Evolutionary conservation across 2,113 vertebrate genomes (phyloP).

Genomic region (Campylomormyrus numenius): DNA sequence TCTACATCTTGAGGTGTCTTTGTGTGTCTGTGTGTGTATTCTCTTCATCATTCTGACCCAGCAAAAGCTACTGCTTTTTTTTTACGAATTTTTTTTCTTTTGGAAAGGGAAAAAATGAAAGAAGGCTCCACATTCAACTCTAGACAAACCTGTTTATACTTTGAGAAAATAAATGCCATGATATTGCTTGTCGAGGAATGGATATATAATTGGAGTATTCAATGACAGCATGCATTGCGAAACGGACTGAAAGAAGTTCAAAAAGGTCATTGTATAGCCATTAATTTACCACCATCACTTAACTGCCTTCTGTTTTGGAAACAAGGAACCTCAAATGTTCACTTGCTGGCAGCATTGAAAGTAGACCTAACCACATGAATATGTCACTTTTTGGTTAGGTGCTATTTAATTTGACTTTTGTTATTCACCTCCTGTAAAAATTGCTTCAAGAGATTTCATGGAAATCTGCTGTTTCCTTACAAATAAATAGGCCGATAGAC

Average conservation of each 20-base stretch:
- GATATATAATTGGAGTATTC: background rate
- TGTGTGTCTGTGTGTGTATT: background rate
- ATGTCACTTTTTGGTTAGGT: background rate
- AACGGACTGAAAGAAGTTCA: background rate
- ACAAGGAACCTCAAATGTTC: background rate
- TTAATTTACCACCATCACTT: background rate
- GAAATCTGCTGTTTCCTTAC: background rate
- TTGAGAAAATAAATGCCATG: background rate
- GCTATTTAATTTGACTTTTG: background rate
- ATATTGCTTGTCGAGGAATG: background rate
- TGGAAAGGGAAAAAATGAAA: background rate
- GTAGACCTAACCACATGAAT: background rate
- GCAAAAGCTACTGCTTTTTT: background rate
- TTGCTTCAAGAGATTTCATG: background rate
- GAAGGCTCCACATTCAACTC: background rate
- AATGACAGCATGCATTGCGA: background rate
- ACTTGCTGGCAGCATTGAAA: background rate
- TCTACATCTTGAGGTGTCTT: background rate
- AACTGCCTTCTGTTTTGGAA: slow-evolving; percentile 2
- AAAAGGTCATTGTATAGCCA: background rate
- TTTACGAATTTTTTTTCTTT: background rate
- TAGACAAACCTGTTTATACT: background rate
- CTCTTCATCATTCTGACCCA: background rate
- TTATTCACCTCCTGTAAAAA: background rate
- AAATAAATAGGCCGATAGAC: background rate